Evolutionary conservation across 2,113 vertebrate species (phyloP).

Genomic region (Heloderma charlesbogerti): DNA sequence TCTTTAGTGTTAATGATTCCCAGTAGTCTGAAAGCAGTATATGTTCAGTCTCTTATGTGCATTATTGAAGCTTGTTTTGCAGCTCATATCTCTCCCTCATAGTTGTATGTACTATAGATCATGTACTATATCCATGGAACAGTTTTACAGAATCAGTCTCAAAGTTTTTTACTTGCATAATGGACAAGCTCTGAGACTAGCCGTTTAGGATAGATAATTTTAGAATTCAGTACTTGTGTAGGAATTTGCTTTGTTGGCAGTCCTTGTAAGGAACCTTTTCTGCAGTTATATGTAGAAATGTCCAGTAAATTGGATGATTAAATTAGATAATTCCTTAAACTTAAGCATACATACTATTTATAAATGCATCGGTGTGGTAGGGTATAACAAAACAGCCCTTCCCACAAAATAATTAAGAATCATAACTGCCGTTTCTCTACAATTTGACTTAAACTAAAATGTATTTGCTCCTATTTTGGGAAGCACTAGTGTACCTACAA

Average conservation of each 20-base stretch:
- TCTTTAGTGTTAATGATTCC: neutral
- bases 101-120: neutral
- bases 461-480: neutral
- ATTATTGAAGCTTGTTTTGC: constrained; percentile 11
- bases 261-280: neutral
- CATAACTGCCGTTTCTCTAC: neutral
- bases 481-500: neutral
- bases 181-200: too few relatives aligned
- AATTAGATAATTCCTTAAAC: neutral
- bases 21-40: rapidly evolving
- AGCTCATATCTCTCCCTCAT: neutral
- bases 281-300: neutral
- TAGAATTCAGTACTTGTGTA: neutral
- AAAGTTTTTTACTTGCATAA: neutral
- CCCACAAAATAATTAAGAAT: neutral
- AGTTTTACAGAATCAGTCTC: too few relatives aligned
- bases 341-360: neutral
- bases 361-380: neutral
- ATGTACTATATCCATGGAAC: neutral
- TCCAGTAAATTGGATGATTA: neutral
- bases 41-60: neutral
- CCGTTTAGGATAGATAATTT: neutral
- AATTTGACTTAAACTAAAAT: neutral
- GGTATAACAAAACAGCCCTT: neutral
- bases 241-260: neutral